Conservation (phyloP, 2,888 invertebrate species). For the Anthrax anthrax region DNA sequence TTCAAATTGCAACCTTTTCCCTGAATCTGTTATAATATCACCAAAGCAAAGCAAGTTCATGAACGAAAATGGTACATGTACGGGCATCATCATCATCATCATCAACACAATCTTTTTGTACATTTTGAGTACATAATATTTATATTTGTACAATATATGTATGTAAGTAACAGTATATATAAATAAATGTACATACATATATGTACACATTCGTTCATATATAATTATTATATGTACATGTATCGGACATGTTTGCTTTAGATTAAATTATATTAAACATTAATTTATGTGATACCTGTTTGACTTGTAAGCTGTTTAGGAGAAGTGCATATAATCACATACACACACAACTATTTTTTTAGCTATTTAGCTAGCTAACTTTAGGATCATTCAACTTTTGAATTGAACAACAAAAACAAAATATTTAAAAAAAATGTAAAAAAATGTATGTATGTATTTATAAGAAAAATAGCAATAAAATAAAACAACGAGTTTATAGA, state of each 20-base stretch:
- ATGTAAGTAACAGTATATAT: neutral
- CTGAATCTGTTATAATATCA: too few relatives aligned
- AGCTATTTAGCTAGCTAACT: too few relatives aligned
- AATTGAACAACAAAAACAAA: neutral
- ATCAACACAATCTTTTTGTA: neutral
- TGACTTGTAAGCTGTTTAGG: neutral
- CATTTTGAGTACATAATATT: neutral
- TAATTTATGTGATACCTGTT: constrained; percentile 10
- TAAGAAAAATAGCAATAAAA: neutral
- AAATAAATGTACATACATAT: too few relatives aligned
- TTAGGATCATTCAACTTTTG: neutral
- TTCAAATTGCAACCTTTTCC: too few relatives aligned
- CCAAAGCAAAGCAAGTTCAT: constrained; percentile 6
- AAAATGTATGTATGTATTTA: too few relatives aligned
- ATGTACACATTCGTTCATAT: too few relatives aligned
- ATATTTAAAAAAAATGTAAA: neutral
- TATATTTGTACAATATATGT: neutral
- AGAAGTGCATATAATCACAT: neutral
- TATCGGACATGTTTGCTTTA: constrained; percentile 7
- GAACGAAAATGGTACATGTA: constrained; percentile 7
- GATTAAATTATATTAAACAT: constrained; percentile 10
- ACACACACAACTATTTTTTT: neutral
- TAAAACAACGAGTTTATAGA: neutral
- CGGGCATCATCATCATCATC: neutral
- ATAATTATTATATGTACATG: neutral